Evolutionary conservation across 2,888 invertebrate genomes (phyloP), one percentile per base, ranked within the genome.

Genomic region (Dryobota labecula): DNA sequence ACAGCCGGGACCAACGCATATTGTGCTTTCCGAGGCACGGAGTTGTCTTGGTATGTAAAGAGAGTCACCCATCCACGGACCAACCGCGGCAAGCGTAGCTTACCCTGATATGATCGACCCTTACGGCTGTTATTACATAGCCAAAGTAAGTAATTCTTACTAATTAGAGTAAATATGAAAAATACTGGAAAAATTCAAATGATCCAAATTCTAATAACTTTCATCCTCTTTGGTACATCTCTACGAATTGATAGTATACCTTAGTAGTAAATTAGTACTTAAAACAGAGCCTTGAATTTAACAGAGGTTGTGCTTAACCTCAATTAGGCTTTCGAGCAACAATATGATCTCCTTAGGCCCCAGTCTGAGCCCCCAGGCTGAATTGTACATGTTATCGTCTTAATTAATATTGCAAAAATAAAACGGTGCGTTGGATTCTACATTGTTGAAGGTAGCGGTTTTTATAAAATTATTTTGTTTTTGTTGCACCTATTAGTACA

Each of bases 301-400:
- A 30, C 20, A 41, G 49, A 51, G 43, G 24, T 61, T 62, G 53
- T 53, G 62, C 54, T 65, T 51, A 54, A 53, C 53, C 53, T 38
- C 72, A 77, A 77, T 82, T 79, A 72, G 38, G 53, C 11, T 65
- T 56, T 56, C n/a, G 36, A 62, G 49, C 24, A 57, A 65, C 73
- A 62, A 53, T 57, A 53, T 71, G 38, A 62, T n/a, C 36, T 51
- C n/a, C n/a, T 47, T 47, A 64, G 57, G 9, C 41, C 41, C 20
- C 36, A 36, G 65, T 24, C 68, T 57, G 53, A 54, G 53, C 43
- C 81, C 24, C 4, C 36, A 33, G 61, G 71, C 53, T 65, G 20
- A 51, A 54, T n/a, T 54, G 24, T 51, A 51, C 30, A 56, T 61
- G 24, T 47, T 45, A 80, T 54, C 4, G 36, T 67, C 47, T 64